Evolutionary conservation across 2,113 vertebrate species (phyloP).

Genomic region (Takifugu flavidus): DNA sequence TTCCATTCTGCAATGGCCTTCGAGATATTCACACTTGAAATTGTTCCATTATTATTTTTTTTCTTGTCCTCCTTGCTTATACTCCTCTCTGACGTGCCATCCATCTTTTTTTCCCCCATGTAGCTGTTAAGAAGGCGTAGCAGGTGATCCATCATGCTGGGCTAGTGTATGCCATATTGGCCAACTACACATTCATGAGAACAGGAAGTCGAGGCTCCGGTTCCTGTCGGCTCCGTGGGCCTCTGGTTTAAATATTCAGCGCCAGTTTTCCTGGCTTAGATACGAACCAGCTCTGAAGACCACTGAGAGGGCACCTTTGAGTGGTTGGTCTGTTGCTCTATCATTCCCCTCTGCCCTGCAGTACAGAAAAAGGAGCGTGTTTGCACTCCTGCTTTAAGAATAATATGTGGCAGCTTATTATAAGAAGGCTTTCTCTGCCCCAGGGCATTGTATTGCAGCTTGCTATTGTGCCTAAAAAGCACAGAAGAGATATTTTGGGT

Average conservation of each 20-base stretch:
- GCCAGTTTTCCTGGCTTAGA: slow-evolving; percentile 19
- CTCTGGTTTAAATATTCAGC: slow-evolving; percentile 25
- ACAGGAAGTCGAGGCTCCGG: slow-evolving; percentile 19
- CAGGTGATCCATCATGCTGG: slow-evolving; percentile 44
- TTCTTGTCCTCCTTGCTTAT: slow-evolving; percentile 11
- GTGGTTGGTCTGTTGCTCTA: slow-evolving; percentile 13
- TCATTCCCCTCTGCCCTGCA: slow-evolving; percentile 18
- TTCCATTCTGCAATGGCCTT: no score
- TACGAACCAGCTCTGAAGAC: slow-evolving; percentile 10
- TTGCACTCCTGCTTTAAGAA: slow-evolving; percentile 4
- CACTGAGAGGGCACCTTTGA: slow-evolving; percentile 23
- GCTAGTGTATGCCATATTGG: slow-evolving; percentile 17
- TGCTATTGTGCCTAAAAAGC: slow-evolving; percentile 20
- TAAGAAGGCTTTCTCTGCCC: slow-evolving; percentile 1
- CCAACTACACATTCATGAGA: slow-evolving; percentile 15
- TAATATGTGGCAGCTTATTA: slow-evolving; percentile 36
- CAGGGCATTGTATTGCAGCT: slow-evolving; percentile 3
- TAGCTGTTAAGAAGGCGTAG: neutral
- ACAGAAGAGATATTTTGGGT: slow-evolving; percentile 49
- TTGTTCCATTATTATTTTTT: slow-evolving; percentile 23
- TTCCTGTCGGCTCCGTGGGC: slow-evolving; percentile 27
- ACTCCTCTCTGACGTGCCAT: slow-evolving; percentile 15
- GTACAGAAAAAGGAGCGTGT: slow-evolving; percentile 1
- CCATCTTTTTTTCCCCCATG: slow-evolving; percentile 10
- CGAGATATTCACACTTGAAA: neutral